A percentile compares a stretch with the other conserved stretches of the same genome.
These are phyloP conservation scores for Crotophaga sulcirostris DNA, from an alignment of 2,113 vertebrate species.

Conservation along the genomic window DNA sequence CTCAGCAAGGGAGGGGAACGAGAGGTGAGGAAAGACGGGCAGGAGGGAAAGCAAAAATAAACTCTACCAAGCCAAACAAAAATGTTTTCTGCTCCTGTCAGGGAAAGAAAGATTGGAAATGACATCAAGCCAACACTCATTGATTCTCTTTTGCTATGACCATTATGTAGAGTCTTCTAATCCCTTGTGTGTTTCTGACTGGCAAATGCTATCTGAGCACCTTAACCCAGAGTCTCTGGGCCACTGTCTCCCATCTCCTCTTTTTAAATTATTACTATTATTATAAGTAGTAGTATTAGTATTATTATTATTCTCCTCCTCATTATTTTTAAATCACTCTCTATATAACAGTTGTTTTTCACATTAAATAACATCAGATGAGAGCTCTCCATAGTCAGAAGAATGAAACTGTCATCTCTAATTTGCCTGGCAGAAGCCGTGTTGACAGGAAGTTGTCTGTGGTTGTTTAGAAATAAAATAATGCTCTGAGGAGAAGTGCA, in stretches of 20 bases:
- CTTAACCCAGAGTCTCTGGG: not conserved
- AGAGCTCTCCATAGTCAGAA: slow-evolving; percentile 49
- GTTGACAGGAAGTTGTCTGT: slow-evolving; percentile 58
- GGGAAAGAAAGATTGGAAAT: slow-evolving; percentile 43
- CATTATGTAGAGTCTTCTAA: not conserved
- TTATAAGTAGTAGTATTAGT: not conserved
- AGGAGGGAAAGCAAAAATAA: not conserved
- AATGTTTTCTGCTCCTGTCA: slow-evolving; percentile 27
- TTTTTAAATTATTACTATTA: slow-evolving; percentile 6
- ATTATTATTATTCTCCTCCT: not conserved
- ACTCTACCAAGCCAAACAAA: not conserved
- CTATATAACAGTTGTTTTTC: slow-evolving; percentile 51
- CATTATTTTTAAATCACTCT: slow-evolving; percentile 44
- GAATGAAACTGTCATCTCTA: slow-evolving; percentile 72
- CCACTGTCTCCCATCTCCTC: not conserved
- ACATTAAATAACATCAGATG: slow-evolving; percentile 57
- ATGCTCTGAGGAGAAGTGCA: slow-evolving; percentile 76
- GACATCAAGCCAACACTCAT: slow-evolving; percentile 46
- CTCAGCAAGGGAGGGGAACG: not conserved
- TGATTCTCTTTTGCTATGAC: slow-evolving; percentile 31
- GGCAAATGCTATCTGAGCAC: not conserved
- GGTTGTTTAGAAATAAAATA: slow-evolving; percentile 80
- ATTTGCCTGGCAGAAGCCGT: slow-evolving; percentile 45
- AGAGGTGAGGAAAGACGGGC: not conserved
- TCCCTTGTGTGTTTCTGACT: not conserved